Percentiles rank a stretch among this genome's conserved stretches.
These are phyloP conservation scores for Drosophila littoralis DNA, from an alignment of 1,140 invertebrate species.

Conservation along the genomic window DNA sequence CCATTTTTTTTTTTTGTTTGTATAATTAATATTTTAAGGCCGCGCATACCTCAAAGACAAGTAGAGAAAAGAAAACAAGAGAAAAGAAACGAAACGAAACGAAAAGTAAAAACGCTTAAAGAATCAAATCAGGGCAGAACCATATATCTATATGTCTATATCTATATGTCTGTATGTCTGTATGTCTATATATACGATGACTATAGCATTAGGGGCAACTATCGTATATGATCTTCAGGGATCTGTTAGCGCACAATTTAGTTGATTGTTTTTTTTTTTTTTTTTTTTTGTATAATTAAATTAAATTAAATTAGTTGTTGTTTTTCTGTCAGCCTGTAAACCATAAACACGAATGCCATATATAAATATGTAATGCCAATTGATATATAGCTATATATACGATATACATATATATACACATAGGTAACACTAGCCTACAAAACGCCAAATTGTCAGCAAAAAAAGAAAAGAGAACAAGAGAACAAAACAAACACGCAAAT, in stretches of 20 bases:
- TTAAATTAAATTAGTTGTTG: conserved; percentile 48
- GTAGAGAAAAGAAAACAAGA: conserved; percentile 21
- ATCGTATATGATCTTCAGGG: conserved; percentile 1
- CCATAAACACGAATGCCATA: conserved; percentile 65
- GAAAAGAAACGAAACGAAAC: conserved; percentile 6
- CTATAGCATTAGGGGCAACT: neutral
- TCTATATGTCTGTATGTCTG: conserved; percentile 2
- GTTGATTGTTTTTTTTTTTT: conserved; percentile 43
- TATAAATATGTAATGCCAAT: conserved; percentile 73
- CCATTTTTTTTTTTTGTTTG: conserved; percentile 28
- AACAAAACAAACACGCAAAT: conserved; percentile 43
- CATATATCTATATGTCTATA: conserved; percentile 26
- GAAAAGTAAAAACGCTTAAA: conserved; percentile 43
- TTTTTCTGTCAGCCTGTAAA: conserved; percentile 30
- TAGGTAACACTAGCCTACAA: conserved; percentile 46
- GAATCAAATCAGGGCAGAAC: conserved; percentile 36
- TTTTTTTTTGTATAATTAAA: conserved; percentile 45
- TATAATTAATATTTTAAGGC: conserved; percentile 47
- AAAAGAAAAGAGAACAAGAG: no score
- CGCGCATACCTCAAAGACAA: conserved; percentile 68
- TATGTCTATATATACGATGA: conserved; percentile 18
- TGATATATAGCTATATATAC: conserved; percentile 55
- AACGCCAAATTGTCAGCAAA: conserved; percentile 70
- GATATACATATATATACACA: conserved; percentile 34
- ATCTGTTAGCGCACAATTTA: neutral